phyloP scores from a whole-genome alignment of 1,140 invertebrate genomes.

The Anthonomus grandis region DNA sequence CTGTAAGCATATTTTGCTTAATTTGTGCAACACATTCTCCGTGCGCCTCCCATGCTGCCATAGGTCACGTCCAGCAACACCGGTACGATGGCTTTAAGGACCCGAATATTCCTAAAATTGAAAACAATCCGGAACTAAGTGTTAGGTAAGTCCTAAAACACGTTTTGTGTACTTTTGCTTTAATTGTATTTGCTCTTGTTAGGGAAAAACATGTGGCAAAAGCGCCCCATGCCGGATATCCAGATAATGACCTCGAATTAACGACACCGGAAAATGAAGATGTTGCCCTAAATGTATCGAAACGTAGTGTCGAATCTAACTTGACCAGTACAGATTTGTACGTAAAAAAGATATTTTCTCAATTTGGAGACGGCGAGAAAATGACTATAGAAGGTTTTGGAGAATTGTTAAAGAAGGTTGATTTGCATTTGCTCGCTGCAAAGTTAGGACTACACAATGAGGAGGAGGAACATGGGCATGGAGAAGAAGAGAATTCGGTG shows the following conservation, averaged over 20 bases:
- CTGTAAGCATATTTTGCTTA: slow-evolving; percentile 75
- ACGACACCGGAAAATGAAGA: background rate
- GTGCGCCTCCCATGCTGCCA: slow-evolving; percentile 61
- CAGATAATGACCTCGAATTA: slow-evolving; percentile 1
- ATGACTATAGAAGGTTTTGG: slow-evolving; percentile 66
- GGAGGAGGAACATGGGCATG: background rate
- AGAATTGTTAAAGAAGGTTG: slow-evolving; percentile 59
- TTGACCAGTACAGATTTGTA: too few relatives aligned
- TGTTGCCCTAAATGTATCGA: too few relatives aligned
- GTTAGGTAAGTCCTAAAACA: slow-evolving; percentile 25
- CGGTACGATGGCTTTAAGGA: slow-evolving; percentile 30
- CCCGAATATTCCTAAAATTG: slow-evolving; percentile 38
- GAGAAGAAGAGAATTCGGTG: too few relatives aligned
- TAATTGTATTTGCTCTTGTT: background rate
- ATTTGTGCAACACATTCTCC: slow-evolving; percentile 69
- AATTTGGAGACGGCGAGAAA: slow-evolving; percentile 56
- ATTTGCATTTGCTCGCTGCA: slow-evolving; percentile 42
- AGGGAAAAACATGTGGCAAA: slow-evolving; percentile 3
- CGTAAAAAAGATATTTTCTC: slow-evolving; percentile 51
- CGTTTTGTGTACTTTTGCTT: background rate
- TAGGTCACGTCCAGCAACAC: slow-evolving; percentile 37
- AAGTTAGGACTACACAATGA: slow-evolving; percentile 50
- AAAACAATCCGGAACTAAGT: slow-evolving; percentile 36
- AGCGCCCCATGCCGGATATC: background rate
- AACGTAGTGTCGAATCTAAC: too few relatives aligned